Conservation (phyloP, 1,140 invertebrate genomes). For the Lepidurus arcticus region DNA sequence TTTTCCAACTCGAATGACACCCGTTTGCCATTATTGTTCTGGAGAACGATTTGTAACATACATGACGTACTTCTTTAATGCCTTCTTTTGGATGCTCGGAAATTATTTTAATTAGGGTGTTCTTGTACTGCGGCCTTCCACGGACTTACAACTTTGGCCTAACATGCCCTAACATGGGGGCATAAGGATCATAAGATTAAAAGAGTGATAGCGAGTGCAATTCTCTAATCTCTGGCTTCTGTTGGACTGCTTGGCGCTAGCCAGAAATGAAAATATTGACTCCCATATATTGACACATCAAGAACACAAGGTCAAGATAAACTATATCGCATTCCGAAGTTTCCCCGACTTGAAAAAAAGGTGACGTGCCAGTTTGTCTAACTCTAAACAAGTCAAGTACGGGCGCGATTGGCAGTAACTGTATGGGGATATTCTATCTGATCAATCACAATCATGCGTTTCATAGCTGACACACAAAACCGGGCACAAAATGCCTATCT, state of each 20-base stretch:
- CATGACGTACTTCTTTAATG: neutral
- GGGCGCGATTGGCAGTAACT: too few species aligned
- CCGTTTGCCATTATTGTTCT: too few species aligned
- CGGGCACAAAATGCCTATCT: neutral
- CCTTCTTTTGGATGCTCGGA: neutral
- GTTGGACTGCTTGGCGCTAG: slow-evolving; percentile 12
- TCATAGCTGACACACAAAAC: neutral
- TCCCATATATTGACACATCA: neutral
- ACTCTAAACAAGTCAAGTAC: too few species aligned
- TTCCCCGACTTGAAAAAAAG: neutral
- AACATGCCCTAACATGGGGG: neutral
- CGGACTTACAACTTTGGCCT: slow-evolving; percentile 9
- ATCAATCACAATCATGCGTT: neutral
- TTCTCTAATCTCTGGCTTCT: neutral
- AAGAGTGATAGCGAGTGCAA: neutral
- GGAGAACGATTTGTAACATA: too few species aligned
- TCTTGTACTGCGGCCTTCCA: neutral
- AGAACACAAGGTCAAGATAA: slow-evolving; percentile 11
- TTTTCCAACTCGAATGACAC: too few species aligned
- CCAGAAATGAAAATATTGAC: neutral
- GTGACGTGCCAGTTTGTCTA: too few species aligned
- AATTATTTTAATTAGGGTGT: neutral
- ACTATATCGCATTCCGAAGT: neutral
- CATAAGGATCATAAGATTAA: neutral
- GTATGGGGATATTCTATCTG: too few species aligned